Evolutionary conservation across 1,140 invertebrate genomes (phyloP).

Genomic region (Ditylenchus dipsaci): DNA sequence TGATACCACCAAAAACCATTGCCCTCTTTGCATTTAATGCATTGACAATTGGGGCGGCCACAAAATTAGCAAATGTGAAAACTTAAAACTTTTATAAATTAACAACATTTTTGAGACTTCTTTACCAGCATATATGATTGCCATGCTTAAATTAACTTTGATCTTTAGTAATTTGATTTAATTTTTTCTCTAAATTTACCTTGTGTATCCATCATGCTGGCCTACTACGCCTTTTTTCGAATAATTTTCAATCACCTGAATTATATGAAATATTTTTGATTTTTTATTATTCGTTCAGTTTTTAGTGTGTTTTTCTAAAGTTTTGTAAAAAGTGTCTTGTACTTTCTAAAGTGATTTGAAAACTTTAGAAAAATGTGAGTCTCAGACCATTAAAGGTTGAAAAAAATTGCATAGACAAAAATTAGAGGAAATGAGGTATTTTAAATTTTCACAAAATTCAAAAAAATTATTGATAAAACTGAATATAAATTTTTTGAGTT

Average conservation of each 20-base stretch:
- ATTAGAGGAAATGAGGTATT: too few species aligned
- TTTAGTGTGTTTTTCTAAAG: too few species aligned
- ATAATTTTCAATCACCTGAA: background rate
- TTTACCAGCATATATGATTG: slow-evolving; percentile 19
- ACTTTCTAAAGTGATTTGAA: too few species aligned
- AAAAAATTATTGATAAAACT: too few species aligned
- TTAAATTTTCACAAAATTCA: too few species aligned
- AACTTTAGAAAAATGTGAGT: too few species aligned
- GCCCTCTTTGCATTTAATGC: background rate
- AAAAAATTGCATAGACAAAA: too few species aligned
- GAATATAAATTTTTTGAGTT: too few species aligned
- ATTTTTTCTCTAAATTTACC: background rate
- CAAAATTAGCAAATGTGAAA: slow-evolving; percentile 47
- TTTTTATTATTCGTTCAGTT: too few species aligned
- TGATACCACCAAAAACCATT: slow-evolving; percentile 26
- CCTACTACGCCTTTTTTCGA: background rate
- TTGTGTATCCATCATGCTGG: slow-evolving; percentile 41
- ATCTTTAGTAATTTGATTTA: background rate
- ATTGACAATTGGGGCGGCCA: slow-evolving; percentile 40
- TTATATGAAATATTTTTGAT: too few species aligned
- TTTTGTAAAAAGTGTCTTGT: too few species aligned
- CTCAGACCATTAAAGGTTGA: too few species aligned
- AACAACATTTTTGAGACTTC: background rate
- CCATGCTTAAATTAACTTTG: background rate
- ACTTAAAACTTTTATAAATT: background rate